Percentiles rank a stretch among this genome's conserved stretches.
phyloP scores from a whole-genome alignment of 2,888 invertebrate genomes.

The Hydriomena furcata region DNA sequence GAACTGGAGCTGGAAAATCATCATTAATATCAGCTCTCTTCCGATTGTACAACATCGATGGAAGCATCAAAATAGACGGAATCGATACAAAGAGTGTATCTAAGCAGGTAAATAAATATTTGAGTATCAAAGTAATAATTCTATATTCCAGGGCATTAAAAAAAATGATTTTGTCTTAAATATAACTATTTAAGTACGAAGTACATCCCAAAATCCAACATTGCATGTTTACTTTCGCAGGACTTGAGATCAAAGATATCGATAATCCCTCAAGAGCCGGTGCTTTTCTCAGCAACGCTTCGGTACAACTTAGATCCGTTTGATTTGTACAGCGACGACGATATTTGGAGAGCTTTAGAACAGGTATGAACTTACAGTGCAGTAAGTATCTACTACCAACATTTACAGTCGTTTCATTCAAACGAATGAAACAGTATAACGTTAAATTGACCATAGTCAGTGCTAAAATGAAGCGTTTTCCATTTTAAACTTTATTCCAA shows the following conservation, averaged over 20 bases:
- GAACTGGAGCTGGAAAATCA: constrained; percentile 94
- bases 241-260: constrained; percentile 86
- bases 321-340: constrained; percentile 83
- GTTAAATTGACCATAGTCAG: too few species aligned
- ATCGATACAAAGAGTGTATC: constrained; percentile 85
- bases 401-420: too few species aligned
- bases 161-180: too few species aligned
- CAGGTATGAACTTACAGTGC: constrained; percentile 59
- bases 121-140: too few species aligned
- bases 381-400: neutral
- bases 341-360: constrained; percentile 87
- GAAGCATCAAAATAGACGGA: constrained; percentile 88
- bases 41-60: constrained; percentile 87
- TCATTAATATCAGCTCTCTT: constrained; percentile 91
- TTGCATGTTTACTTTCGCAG: constrained; percentile 45
- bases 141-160: too few species aligned
- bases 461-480: too few species aligned
- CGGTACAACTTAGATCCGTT: constrained; percentile 90
- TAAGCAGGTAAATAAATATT: constrained; percentile 70
- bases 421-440: too few species aligned
- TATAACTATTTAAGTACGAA: too few species aligned
- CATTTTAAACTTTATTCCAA: too few species aligned
- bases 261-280: constrained; percentile 88
- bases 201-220: constrained; percentile 1
- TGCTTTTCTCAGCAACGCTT: constrained; percentile 86